These are phyloP conservation scores for Octodon degus DNA, from an alignment of 2,113 vertebrate genomes.

Conservation along the genomic window DNA sequence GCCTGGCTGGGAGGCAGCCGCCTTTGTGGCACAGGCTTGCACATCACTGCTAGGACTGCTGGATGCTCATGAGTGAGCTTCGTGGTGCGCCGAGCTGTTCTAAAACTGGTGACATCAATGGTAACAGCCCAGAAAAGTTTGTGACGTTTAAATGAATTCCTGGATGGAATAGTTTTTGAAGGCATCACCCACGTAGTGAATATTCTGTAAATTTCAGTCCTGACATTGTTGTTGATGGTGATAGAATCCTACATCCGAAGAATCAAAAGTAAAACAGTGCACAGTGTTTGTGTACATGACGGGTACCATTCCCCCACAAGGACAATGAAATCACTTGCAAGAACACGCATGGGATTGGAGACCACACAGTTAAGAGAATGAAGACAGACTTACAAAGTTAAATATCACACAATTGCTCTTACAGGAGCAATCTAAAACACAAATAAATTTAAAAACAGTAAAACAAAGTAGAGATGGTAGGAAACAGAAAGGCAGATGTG, in stretches of 20 bases:
- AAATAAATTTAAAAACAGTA: not conserved
- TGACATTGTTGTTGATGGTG: not conserved
- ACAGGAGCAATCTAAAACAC: not conserved
- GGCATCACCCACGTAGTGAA: not conserved
- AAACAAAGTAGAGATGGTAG: not conserved
- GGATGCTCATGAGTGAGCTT: not conserved
- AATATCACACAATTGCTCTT: not conserved
- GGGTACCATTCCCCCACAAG: not conserved
- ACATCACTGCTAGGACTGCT: not conserved
- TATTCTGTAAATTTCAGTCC: not conserved
- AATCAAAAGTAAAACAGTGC: not conserved
- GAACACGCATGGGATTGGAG: not conserved
- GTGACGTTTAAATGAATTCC: not conserved
- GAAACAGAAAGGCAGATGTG: not conserved
- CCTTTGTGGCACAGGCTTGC: not conserved
- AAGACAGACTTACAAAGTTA: not conserved
- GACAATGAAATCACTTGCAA: not conserved
- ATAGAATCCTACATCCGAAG: not conserved
- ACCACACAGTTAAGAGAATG: not conserved
- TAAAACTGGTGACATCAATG: not conserved
- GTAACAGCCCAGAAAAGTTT: not conserved
- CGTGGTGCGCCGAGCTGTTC: not conserved
- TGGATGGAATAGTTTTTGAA: not conserved
- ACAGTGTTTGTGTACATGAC: not conserved
- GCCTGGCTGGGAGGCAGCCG: fast-evolving